These are phyloP conservation scores for Yasuhikotakia modesta DNA, from an alignment of 2,797 vertebrate species.

Conservation along the genomic window DNA sequence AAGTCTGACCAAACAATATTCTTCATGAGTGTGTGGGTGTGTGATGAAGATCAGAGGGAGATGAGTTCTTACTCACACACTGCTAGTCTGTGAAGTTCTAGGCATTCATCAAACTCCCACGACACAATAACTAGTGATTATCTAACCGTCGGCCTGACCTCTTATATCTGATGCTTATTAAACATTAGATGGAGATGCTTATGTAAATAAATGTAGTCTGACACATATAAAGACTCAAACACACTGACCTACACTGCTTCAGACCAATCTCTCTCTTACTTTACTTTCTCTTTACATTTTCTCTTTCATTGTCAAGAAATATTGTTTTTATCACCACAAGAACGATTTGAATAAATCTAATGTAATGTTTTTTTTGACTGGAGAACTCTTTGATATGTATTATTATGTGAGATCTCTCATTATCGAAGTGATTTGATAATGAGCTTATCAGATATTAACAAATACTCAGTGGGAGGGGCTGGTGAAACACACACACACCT, in stretches of 20 bases:
- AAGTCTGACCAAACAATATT: conserved; percentile 58
- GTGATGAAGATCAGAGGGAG: conserved; percentile 57
- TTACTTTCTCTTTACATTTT: no score
- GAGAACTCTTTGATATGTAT: no score
- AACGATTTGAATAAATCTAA: no score
- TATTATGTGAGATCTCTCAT: neutral
- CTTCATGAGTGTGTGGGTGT: conserved; percentile 68
- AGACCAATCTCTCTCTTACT: no score
- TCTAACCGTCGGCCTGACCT: neutral
- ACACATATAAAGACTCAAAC: neutral
- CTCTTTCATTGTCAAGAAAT: no score
- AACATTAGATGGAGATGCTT: neutral
- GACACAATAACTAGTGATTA: neutral
- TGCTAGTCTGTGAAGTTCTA: neutral
- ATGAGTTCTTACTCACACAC: conserved; percentile 5
- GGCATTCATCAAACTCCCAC: no score
- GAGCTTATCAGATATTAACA: conserved; percentile 29
- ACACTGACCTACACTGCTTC: no score
- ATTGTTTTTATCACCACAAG: no score
- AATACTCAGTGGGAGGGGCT: conserved; percentile 37
- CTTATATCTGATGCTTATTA: neutral
- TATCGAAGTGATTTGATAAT: neutral
- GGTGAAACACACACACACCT: conserved; percentile 22
- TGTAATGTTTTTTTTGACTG: no score
- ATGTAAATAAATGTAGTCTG: neutral